Evolutionary conservation across 2,113 vertebrate species (phyloP), one percentile per base, ranked within the genome.

Genomic region (Prionailurus bengalensis): DNA sequence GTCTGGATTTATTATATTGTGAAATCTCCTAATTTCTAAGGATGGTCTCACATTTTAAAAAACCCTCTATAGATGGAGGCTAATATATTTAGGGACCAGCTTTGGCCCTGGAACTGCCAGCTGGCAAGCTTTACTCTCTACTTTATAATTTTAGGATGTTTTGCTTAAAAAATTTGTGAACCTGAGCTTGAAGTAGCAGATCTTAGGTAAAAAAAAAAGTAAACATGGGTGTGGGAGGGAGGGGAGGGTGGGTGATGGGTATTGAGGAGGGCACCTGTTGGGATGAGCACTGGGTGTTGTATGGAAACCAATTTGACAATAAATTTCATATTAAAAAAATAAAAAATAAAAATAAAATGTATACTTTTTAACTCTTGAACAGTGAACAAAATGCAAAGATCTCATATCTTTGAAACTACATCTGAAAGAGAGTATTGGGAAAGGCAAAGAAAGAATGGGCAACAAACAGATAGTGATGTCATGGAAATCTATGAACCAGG

Each of bases 361-460:
- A 45, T 8, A 45, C 45, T 45, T 9, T 45, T 45, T 45, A 45
- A 45, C 45, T 45, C 45, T 45, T 45, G 9, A 70, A 55, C 6
- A 83, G 14, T 85, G 39, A 48, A 21, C 6, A 61, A 88, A 90
- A 92, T 7, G n/a, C 15, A 1, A 94, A 93, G 25, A 91, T 31
- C 7, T 87, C 39, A 88, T 95, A 70, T 61, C 1, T 92, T 81
- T 95, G 91, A 88, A 95, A 88, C 12, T 51, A n/a, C 0, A 25
- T 45, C 27, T 65, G 27, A 86, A 82, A 91, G 42, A 89, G 45
- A 89, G 45, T 78, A 73, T 39, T 82, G 95, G 8, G 39, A 45
- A 94, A 61, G 65, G 27, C 88, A 95, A 93, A 84, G 61, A 93
- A 91, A 84, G 33, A 88, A 91, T 58, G 45, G 25, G 4, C 29